Evolutionary conservation across 2,888 invertebrate genomes (phyloP).

Genomic region (Rhodophaea formosa): DNA sequence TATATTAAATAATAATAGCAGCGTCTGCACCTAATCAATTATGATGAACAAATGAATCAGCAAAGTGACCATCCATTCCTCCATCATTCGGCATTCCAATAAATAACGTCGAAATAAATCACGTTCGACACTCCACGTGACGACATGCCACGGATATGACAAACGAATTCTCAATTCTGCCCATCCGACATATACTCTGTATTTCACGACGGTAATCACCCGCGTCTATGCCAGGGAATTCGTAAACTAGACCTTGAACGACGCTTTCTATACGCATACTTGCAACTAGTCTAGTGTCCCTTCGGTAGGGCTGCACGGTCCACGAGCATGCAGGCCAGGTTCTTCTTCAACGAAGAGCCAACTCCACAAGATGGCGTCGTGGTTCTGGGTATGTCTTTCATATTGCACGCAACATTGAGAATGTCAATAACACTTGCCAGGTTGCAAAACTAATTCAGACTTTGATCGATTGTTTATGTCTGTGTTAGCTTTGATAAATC

Average conservation of each 20-base stretch:
- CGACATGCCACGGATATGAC: slow-evolving; percentile 44
- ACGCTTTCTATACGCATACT: slow-evolving; percentile 61
- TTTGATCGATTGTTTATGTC: too few relatives aligned
- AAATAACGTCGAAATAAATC: background rate
- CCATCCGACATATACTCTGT: slow-evolving; percentile 54
- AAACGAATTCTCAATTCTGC: slow-evolving; percentile 62
- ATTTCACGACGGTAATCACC: slow-evolving; percentile 53
- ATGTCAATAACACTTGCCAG: background rate
- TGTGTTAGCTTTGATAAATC: too few relatives aligned
- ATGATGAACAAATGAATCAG: too few relatives aligned
- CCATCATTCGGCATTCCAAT: slow-evolving; percentile 18
- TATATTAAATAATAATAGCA: too few relatives aligned
- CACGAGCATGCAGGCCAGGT: slow-evolving; percentile 43
- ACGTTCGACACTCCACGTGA: slow-evolving; percentile 32
- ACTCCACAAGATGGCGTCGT: slow-evolving; percentile 58
- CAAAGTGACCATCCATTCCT: background rate
- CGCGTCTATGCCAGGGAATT: slow-evolving; percentile 74
- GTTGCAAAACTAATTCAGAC: too few relatives aligned
- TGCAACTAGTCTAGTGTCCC: slow-evolving; percentile 56
- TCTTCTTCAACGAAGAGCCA: slow-evolving; percentile 29
- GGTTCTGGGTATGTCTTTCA: slow-evolving; percentile 61
- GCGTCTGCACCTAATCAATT: too few relatives aligned
- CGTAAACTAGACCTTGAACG: slow-evolving; percentile 57
- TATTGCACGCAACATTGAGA: slow-evolving; percentile 12
- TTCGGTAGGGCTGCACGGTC: slow-evolving; percentile 49